These are phyloP conservation scores for Hirtodrosophila alboralis DNA, from an alignment of 2,888 invertebrate genomes.

Conservation along the genomic window DNA sequence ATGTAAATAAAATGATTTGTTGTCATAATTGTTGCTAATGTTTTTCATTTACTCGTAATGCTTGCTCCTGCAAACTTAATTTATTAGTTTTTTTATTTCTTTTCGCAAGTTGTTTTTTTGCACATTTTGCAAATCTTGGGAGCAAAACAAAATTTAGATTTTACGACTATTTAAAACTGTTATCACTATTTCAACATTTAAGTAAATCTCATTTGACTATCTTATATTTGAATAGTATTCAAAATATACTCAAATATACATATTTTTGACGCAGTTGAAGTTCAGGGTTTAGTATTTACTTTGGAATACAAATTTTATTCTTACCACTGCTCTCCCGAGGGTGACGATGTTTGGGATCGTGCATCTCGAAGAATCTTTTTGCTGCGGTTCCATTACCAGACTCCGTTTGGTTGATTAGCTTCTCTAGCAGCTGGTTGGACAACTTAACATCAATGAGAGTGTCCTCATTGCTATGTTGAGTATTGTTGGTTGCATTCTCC, in stretches of 20 bases:
- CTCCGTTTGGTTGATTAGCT: slow-evolving; percentile 10
- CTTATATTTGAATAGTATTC: not conserved
- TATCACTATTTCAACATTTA: slow-evolving; percentile 1
- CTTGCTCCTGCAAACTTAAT: too few relatives aligned
- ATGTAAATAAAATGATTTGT: not conserved
- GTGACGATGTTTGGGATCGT: slow-evolving; percentile 83
- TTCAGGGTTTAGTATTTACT: slow-evolving; percentile 4
- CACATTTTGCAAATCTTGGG: too few relatives aligned
- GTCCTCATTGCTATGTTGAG: slow-evolving; percentile 49
- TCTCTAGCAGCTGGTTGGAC: slow-evolving; percentile 15
- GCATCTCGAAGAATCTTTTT: slow-evolving; percentile 81
- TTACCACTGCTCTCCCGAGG: slow-evolving; percentile 83
- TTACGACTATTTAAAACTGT: not conserved
- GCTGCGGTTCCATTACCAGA: slow-evolving; percentile 25
- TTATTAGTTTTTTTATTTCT: too few relatives aligned
- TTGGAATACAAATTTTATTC: slow-evolving; percentile 17
- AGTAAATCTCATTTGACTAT: not conserved
- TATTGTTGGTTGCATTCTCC: slow-evolving; percentile 7
- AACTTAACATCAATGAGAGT: slow-evolving; percentile 44
- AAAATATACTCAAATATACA: not conserved
- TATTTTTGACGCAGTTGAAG: not conserved
- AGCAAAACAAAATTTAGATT: slow-evolving; percentile 2
- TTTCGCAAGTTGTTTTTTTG: too few relatives aligned
- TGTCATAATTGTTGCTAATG: slow-evolving; percentile 48
- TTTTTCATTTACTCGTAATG: slow-evolving; percentile 16